phyloP scores from a whole-genome alignment of 2,113 vertebrate species.

The Loxodonta africana region DNA sequence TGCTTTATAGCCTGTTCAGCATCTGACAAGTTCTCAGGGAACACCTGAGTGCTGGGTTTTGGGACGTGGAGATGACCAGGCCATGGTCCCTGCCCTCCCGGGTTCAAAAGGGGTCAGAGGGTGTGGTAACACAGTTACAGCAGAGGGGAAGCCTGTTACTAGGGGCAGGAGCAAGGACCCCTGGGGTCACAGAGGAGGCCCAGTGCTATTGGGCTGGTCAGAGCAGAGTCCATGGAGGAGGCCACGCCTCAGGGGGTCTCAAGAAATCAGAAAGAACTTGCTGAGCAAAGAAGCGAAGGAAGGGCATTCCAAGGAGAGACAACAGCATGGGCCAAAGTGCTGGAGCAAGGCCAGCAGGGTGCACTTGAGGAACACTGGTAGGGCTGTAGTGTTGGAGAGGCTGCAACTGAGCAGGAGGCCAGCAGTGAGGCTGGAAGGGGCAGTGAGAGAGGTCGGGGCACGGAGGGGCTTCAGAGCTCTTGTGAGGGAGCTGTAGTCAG shows the following conservation, averaged over 20 bases:
- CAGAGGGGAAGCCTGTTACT: not conserved
- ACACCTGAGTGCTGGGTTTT: not conserved
- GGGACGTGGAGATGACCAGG: not conserved
- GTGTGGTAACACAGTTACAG: not conserved
- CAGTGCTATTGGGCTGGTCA: not conserved
- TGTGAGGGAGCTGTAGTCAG: not conserved
- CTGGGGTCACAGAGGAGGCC: rapidly evolving
- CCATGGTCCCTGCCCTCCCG: not conserved
- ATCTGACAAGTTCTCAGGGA: not conserved
- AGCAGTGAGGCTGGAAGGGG: not conserved
- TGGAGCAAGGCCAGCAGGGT: not conserved
- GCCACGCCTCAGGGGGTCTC: not conserved
- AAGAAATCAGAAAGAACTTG: not conserved
- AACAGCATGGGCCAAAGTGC: rapidly evolving
- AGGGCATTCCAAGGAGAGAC: not conserved
- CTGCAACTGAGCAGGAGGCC: rapidly evolving
- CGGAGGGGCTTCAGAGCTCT: rapidly evolving
- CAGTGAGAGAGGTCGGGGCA: not conserved
- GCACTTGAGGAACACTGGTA: no score
- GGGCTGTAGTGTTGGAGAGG: rapidly evolving
- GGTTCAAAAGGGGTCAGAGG: not conserved
- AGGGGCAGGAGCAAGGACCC: not conserved
- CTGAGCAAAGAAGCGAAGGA: not conserved
- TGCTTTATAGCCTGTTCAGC: no score
- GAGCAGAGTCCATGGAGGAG: not conserved